A percentile compares a stretch with the other conserved stretches of the same genome.
Conservation (phyloP, 2,888 invertebrate genomes). For the Philaethria dido region DNA sequence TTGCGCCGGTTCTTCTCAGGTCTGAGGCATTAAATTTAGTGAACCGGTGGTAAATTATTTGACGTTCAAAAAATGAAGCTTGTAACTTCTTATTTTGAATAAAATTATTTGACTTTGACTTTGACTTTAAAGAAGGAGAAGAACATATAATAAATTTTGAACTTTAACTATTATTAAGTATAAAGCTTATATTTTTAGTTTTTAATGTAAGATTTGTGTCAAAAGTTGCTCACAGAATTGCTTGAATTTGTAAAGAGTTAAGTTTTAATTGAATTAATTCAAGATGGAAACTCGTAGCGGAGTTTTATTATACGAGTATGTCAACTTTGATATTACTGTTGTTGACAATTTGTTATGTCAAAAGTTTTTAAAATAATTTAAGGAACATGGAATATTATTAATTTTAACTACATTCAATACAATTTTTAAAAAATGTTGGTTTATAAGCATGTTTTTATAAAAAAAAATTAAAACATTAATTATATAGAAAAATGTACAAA, state of each 20-base stretch:
- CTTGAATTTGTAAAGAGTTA: constrained; percentile 34
- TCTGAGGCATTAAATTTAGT: no score
- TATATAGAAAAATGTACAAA: no score
- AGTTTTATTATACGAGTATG: constrained; percentile 37
- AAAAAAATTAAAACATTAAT: no score
- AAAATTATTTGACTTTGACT: no score
- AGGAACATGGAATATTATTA: constrained; percentile 5
- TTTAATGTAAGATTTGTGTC: constrained; percentile 29
- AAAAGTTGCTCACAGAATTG: constrained; percentile 31
- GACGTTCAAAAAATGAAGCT: no score
- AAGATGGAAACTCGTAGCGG: constrained; percentile 29
- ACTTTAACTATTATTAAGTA: background rate
- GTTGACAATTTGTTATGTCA: constrained; percentile 28
- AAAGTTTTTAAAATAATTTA: constrained; percentile 19
- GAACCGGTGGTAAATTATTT: no score
- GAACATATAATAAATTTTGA: background rate
- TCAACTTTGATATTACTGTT: constrained; percentile 34
- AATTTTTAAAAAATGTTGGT: no score
- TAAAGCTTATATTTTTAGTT: constrained; percentile 8
- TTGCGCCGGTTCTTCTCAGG: no score
- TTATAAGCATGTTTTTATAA: no score
- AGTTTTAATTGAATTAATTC: constrained; percentile 37
- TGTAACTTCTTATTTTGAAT: no score
- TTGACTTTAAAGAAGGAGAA: no score
- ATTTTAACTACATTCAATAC: background rate